Evolutionary conservation across 2,888 invertebrate genomes (phyloP), one percentile per base, ranked within the genome.

Genomic region (Drosophila ustulata): DNA sequence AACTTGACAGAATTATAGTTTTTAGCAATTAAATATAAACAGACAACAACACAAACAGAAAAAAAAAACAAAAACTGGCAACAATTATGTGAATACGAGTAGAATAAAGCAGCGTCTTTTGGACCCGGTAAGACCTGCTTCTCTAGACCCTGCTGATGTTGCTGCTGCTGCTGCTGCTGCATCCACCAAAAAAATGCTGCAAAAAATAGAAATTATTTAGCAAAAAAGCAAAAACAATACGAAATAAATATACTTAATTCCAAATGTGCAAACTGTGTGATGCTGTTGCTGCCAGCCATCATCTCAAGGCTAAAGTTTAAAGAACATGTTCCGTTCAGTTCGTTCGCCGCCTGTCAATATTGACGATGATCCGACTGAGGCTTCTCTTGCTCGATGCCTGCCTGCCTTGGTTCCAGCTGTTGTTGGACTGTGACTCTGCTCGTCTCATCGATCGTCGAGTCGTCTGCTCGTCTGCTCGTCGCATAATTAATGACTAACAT

Each of bases 1-100:
- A 89, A 89, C 89, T 85, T 89, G 89, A 89, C 89, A 85, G 85
- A 85, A 85, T 87, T 85, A 89, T 85, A 89, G 89, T 89, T 89
- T 89, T 82, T 71, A 89, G 89, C 89, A 89, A 85, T 89, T 85
- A 85, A 89, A 85, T 82, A 87, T 87, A 84, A 88, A 62, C 82
- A 85, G 74, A 68, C 55, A 71, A 56, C 51, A 53, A 39, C 13
- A 65, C 56, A 51, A 76, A 41, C 45, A 61, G 76, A 73, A 81
- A 71, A 76, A 41, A 41, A 61, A 78, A 76, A 41, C 41, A 61
- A 78, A 75, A 81, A 71, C 71, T 55, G 45, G 62, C 74, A 81
- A 84, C 81, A 88, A 88, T 87, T 76, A 89, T 84, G 87, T 77
- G 89, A 89, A 88, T 69, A 41, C 39, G 39, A 41, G 39, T 41